Evolutionary conservation across 2,888 invertebrate species (phyloP), one percentile per base, ranked within the genome.

Genomic region (Osmoderma eremita): DNA sequence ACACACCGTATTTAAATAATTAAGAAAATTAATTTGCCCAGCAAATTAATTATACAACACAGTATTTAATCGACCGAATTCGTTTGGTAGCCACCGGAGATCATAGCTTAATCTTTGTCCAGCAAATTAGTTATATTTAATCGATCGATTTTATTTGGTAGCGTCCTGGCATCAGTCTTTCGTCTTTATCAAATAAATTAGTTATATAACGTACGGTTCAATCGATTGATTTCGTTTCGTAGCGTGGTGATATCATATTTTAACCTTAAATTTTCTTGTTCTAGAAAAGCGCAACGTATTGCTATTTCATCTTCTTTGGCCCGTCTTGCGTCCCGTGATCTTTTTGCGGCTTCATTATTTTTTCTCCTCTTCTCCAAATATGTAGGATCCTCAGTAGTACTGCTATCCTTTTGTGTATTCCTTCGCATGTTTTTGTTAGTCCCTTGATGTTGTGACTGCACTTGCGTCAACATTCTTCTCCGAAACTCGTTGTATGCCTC

Each of bases 331-430:
- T 98, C 97, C 3, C 98, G 86, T 0, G 96, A 97, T 73, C 95
- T 87, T 81, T 98, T 98, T 0, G 98, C 98, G 0, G 98, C 97
- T 70, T 91, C 93, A 80, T 98, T 98, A 81, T 98, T 98, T 78
- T 95, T 94, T 71, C 92, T 88, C 8, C 97, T 84, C 65, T 95
- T 88, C 75, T 94, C 95, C 84, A 91, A 91, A 79, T 98, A 98
- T 0, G 92, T 89, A 2, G 92, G 91, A 78, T 96, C 95, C 63
- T 72, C 70, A 49, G 69, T 76, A 50, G 75, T 72, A 13, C 65
- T 24, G 53, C 74, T 74, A 54, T 71, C 66, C 24, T 65, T 62
- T 49, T 65, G 69, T 45, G 13, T 74, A 74, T 39, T 73, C 67
- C 90, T 82, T n/a, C 91, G 83, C 92, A 92, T 92, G 74, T 90